A percentile compares a stretch with the other conserved stretches of the same genome.
Conservation (phyloP, 2,797 vertebrate species). For the Clarias pachynema region DNA sequence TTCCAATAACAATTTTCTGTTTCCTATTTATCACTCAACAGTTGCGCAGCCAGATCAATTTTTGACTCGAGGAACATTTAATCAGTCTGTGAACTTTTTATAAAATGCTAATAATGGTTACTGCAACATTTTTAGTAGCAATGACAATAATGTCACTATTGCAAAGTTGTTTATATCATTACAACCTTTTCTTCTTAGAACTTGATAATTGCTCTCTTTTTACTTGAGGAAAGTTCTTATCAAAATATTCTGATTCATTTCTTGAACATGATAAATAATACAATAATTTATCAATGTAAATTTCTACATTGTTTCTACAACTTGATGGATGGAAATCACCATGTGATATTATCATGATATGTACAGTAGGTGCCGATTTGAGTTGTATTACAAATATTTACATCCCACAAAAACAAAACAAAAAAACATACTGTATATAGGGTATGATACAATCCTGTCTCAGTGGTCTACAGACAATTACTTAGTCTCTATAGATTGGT, state of each 20-base stretch:
- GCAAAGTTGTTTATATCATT: neutral
- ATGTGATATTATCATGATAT: no score
- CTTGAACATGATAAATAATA: neutral
- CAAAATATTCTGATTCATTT: neutral
- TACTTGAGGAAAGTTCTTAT: neutral
- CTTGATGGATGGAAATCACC: no score
- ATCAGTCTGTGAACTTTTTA: neutral
- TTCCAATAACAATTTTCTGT: neutral
- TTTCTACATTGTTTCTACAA: no score
- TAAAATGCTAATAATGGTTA: neutral
- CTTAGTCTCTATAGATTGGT: no score
- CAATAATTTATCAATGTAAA: neutral
- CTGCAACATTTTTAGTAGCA: neutral
- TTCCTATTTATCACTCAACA: neutral
- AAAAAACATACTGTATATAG: no score
- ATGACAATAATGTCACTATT: neutral
- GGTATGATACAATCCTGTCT: no score
- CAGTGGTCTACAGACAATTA: no score
- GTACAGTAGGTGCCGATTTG: no score
- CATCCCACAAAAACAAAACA: no score
- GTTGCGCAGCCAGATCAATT: neutral
- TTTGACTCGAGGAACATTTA: neutral
- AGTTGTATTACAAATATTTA: no score
- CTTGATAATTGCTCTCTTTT: neutral
- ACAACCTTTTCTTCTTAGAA: neutral